Base-by-base conservation (phyloP, 2,113 vertebrate genomes). In the Pedetes capensis region DNA sequence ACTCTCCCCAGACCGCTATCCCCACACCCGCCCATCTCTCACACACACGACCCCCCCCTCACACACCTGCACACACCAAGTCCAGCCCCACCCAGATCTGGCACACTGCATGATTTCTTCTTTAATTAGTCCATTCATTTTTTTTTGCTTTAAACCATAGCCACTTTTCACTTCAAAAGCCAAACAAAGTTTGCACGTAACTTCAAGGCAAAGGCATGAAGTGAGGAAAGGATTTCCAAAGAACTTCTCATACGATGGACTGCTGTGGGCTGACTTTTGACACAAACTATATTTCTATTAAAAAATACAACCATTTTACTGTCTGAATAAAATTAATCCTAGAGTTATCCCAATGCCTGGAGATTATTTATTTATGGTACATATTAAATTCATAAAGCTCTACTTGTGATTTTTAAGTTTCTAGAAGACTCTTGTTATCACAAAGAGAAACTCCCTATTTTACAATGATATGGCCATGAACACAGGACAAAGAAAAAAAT, bases 391-490 rank as follows among this genome's bases (percentile, higher is more conserved):
- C 42, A 11, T 61, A 34, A 93, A 13, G 14, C 23, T n/a, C 57
- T 74, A 9, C 22, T 75, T 42, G 10, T 27, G 53, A 61, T 22
- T 91, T 94, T 95, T 18, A 12, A 69, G 23, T 66, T 69, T 84
- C 64, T 32, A 37, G 80, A 53, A 69, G 22, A 17, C 22, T 51
- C 78, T 51, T 22, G 6, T 23, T 42, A 2, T 3, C 42, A 49
- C 76, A 72, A 47, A 49, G 55, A 83, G 32, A 85, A 81, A n/a
- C 37, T 2, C 75, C 29, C 42, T 17, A 3, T 44, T 68, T 94
- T n/a, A 61, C 79, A 39, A 80, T 80, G 74, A 64, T 7, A 63
- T 0, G 3, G 25, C 53, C 34, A 3, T 0, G 17, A 57, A 16
- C 55, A 25, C 14, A 39, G 25, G 44, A n/a, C 16, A 55, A 37